A percentile compares a stretch with the other conserved stretches of the same genome.
phyloP scores from a whole-genome alignment of 92 coral and sea anemone genomes.

The Porites lobata region DNA sequence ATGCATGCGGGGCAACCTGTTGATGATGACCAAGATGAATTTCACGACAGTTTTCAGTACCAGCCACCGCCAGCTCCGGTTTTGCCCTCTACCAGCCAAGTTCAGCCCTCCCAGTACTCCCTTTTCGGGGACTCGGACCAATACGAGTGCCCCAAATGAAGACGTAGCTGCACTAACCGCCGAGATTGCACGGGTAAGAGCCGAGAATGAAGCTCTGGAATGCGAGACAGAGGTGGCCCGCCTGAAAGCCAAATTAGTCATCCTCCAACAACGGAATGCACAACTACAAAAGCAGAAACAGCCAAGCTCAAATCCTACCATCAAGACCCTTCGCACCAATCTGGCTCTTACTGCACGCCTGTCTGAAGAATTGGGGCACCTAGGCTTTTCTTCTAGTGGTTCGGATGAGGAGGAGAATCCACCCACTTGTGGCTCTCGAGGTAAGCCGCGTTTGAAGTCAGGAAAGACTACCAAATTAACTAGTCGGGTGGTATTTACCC shows the following conservation, averaged over 20 bases:
- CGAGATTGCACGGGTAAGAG: background rate
- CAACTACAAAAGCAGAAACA: conserved; percentile 8
- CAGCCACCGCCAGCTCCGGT: conserved; percentile 9
- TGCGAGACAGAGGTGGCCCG: conserved; percentile 24
- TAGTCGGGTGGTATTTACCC: conserved; percentile 27
- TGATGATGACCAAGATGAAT: conserved; percentile 12
- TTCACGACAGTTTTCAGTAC: conserved; percentile 23
- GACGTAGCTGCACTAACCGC: conserved; percentile 8
- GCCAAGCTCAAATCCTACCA: background rate
- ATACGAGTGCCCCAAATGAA: background rate
- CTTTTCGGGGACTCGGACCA: background rate
- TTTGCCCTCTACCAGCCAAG: conserved; percentile 19
- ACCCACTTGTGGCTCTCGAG: conserved; percentile 14
- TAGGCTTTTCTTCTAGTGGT: conserved; percentile 22
- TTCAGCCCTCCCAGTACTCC: background rate
- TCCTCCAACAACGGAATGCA: conserved; percentile 18
- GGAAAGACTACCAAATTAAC: conserved; percentile 15
- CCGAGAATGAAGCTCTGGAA: conserved; percentile 8
- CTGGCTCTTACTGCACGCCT: conserved; percentile 7
- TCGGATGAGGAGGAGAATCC: background rate
- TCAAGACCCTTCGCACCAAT: conserved; percentile 18
- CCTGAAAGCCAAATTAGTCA: conserved; percentile 20
- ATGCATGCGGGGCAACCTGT: conserved; percentile 14
- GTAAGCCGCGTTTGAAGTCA: conserved; percentile 24
- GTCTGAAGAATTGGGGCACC: conserved; percentile 7